Evolutionary conservation across 2,797 vertebrate species (phyloP).

Genomic region (Paramormyrops hopkinsi): DNA sequence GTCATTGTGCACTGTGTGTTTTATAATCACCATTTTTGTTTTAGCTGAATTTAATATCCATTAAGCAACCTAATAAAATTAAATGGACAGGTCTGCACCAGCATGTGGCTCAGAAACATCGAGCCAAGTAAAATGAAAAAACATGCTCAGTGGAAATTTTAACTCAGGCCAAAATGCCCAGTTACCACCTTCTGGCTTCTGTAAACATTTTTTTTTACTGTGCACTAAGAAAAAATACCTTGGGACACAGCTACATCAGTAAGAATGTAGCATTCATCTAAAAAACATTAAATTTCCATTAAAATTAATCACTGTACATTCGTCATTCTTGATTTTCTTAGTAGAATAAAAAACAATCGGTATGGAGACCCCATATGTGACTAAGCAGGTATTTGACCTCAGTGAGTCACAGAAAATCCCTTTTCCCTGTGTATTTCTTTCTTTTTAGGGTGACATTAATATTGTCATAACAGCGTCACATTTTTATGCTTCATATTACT

Average conservation of each 20-base stretch:
- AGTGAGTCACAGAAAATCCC: slow-evolving; percentile 29
- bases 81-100: background rate
- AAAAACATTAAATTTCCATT: background rate
- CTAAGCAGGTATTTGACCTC: slow-evolving; percentile 36
- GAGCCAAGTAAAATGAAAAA: background rate
- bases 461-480: background rate
- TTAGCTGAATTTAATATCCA: background rate
- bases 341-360: slow-evolving; percentile 25
- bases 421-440: background rate
- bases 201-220: background rate
- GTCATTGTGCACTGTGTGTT: background rate
- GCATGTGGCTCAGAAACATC: background rate
- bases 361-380: slow-evolving; percentile 22
- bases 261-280: background rate
- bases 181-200: background rate
- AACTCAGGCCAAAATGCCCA: background rate
- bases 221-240: background rate
- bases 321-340: background rate
- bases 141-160: background rate
- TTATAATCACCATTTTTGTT: background rate
- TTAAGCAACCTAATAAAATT: background rate
- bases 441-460: background rate
- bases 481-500: background rate
- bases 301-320: background rate
- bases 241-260: background rate